These are phyloP conservation scores for Perizoma flavofasciatum DNA, from an alignment of 2,888 invertebrate genomes.

Conservation along the genomic window DNA sequence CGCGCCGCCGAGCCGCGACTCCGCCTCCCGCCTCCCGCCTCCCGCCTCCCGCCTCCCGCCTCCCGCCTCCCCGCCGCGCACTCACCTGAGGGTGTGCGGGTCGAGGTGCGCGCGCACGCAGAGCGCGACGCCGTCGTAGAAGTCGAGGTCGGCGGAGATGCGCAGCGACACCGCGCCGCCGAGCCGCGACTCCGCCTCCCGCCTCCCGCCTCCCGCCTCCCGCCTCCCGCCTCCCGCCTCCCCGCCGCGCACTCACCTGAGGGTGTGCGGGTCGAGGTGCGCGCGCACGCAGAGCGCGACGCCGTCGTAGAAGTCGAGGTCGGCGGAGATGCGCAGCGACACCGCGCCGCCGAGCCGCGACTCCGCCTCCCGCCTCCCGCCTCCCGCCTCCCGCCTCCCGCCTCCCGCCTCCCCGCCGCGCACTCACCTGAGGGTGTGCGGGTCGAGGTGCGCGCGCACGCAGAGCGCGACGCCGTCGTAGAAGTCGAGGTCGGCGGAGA, in stretches of 20 bases:
- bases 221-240: too few species aligned
- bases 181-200: slow-evolving; percentile 41
- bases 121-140: slow-evolving; percentile 61
- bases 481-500: slow-evolving; percentile 65
- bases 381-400: too few species aligned
- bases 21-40: too few species aligned
- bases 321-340: slow-evolving; percentile 50
- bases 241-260: slow-evolving; percentile 30
- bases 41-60: too few species aligned
- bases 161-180: slow-evolving; percentile 45
- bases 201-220: too few species aligned
- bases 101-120: slow-evolving; percentile 59
- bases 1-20: slow-evolving; percentile 36
- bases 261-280: slow-evolving; percentile 35
- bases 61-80: slow-evolving; percentile 3
- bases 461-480: slow-evolving; percentile 62
- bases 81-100: slow-evolving; percentile 34
- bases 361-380: too few species aligned
- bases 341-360: slow-evolving; percentile 42
- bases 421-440: slow-evolving; percentile 34
- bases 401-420: not conserved
- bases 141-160: slow-evolving; percentile 62
- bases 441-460: slow-evolving; percentile 53
- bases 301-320: slow-evolving; percentile 66
- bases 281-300: slow-evolving; percentile 66